These are phyloP conservation scores for Bombylius discolor DNA, from an alignment of 2,888 invertebrate species.

Conservation along the genomic window DNA sequence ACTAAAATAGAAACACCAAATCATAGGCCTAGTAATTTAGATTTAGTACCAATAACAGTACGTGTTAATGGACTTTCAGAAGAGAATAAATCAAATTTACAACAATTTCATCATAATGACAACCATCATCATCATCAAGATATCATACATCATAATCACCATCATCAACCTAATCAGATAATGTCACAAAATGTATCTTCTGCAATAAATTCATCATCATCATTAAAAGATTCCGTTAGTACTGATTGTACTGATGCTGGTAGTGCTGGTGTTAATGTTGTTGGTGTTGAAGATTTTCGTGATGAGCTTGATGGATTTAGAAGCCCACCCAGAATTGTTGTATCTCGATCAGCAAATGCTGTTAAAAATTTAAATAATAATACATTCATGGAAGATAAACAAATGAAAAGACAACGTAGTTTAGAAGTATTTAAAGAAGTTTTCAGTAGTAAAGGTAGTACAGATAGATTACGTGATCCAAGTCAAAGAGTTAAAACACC, in stretches of 20 bases:
- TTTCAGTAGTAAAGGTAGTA: constrained; percentile 51
- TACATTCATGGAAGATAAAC: constrained; percentile 19
- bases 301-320: constrained; percentile 17
- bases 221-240: too few relatives aligned
- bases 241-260: too few relatives aligned
- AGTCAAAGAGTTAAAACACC: constrained; percentile 69
- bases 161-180: background rate
- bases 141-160: background rate
- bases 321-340: constrained; percentile 28
- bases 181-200: background rate
- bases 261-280: constrained; percentile 25
- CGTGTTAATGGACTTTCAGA: constrained; percentile 16
- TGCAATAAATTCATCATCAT: background rate
- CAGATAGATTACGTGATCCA: constrained; percentile 56
- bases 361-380: constrained; percentile 27
- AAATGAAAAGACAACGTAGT: constrained; percentile 48
- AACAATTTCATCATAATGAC: constrained; percentile 15
- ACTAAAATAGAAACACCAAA: constrained; percentile 12
- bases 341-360: constrained; percentile 20
- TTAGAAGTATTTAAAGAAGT: constrained; percentile 64
- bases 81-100: constrained; percentile 13
- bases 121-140: constrained; percentile 4
- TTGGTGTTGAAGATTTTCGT: constrained; percentile 33
- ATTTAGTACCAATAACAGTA: constrained; percentile 25
- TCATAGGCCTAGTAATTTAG: constrained; percentile 27